Percentiles rank a stretch among this genome's conserved stretches.
These are phyloP conservation scores for Enteromius fasciolatus DNA, from an alignment of 2,797 vertebrate genomes.

Conservation along the genomic window DNA sequence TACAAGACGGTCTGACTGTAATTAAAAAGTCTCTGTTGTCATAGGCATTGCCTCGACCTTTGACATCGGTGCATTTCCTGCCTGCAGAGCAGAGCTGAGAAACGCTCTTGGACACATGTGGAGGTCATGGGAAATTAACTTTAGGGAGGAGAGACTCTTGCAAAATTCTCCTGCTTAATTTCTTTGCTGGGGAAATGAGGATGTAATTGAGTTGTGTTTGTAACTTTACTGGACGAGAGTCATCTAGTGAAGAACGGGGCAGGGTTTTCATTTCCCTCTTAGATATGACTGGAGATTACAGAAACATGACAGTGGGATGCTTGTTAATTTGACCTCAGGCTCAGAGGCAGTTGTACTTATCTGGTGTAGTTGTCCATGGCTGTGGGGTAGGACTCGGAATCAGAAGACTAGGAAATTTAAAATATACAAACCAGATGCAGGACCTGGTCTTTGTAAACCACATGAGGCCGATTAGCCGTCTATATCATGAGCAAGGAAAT, in stretches of 20 bases:
- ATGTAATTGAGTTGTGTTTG: slow-evolving; percentile 44
- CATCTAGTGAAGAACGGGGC: neutral
- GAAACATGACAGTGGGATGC: neutral
- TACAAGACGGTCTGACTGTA: slow-evolving; percentile 54
- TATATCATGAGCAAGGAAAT: slow-evolving; percentile 19
- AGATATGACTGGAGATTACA: slow-evolving; percentile 26
- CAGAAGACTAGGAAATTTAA: slow-evolving; percentile 40
- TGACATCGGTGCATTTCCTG: slow-evolving; percentile 81
- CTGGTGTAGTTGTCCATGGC: slow-evolving; percentile 16
- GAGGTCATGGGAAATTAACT: slow-evolving; percentile 81
- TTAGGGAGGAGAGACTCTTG: slow-evolving; percentile 63
- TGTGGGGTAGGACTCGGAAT: slow-evolving; percentile 3
- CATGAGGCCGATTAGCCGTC: slow-evolving; percentile 20
- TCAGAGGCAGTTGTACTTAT: neutral
- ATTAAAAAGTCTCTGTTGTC: slow-evolving; percentile 69
- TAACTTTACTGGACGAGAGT: slow-evolving; percentile 6
- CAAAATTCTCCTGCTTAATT: slow-evolving; percentile 42
- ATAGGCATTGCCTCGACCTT: slow-evolving; percentile 71
- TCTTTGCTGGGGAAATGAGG: slow-evolving; percentile 50
- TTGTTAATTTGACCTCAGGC: slow-evolving; percentile 5
- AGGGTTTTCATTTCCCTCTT: slow-evolving; percentile 4
- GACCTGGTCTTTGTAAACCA: slow-evolving; percentile 3
- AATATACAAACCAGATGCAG: slow-evolving; percentile 21
- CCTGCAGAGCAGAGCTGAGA: slow-evolving; percentile 71
- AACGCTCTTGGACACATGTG: slow-evolving; percentile 74